These are phyloP conservation scores for Meteorus sp. DNA, from an alignment of 1,140 invertebrate genomes.

Conservation along the genomic window DNA sequence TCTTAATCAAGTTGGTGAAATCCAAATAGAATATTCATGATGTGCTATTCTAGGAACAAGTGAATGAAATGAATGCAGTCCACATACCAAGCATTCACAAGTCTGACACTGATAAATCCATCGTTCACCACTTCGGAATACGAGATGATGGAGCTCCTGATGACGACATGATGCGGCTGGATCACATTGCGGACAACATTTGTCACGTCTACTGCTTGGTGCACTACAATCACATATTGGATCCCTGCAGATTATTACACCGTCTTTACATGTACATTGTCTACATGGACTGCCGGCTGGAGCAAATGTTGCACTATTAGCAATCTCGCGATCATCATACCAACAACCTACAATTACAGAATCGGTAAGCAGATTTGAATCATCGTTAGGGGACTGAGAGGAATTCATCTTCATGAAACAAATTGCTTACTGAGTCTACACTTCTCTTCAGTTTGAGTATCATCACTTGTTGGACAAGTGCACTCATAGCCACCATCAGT, in stretches of 20 bases:
- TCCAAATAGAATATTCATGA: no score
- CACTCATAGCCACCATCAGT: conserved; percentile 80
- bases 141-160: conserved; percentile 74
- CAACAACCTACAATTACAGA: conserved; percentile 66
- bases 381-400: not conserved
- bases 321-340: conserved; percentile 63
- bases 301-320: conserved; percentile 59
- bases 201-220: conserved; percentile 60
- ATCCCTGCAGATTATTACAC: conserved; percentile 67
- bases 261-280: conserved; percentile 64
- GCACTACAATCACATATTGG: conserved; percentile 66
- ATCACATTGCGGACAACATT: conserved; percentile 81
- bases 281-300: conserved; percentile 63
- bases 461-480: conserved; percentile 68
- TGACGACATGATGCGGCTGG: conserved; percentile 71
- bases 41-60: no score
- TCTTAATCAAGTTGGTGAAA: no score
- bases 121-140: conserved; percentile 76
- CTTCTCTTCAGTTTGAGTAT: conserved; percentile 39
- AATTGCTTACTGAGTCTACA: conserved; percentile 62
- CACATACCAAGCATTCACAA: conserved; percentile 84
- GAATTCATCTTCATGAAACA: not conserved
- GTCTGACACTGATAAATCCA: conserved; percentile 91
- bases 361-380: conserved; percentile 9
- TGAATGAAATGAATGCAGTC: no score